A percentile compares a stretch with the other conserved stretches of the same genome.
phyloP scores from a whole-genome alignment of 2,113 vertebrate genomes.

The Pedetes capensis region DNA sequence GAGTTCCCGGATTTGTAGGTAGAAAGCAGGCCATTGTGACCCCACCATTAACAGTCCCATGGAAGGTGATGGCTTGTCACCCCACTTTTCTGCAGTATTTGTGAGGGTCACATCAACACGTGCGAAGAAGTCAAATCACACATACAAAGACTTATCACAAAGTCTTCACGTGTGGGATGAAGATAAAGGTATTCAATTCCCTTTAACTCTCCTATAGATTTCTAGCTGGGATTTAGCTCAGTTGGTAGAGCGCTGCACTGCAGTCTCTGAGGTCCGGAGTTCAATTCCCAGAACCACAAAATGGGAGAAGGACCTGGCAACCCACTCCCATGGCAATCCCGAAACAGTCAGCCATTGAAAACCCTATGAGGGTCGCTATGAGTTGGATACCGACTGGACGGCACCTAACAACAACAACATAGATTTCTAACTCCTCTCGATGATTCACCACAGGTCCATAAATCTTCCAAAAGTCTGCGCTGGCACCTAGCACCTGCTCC shows the following conservation, averaged over 20 bases:
- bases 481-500: not conserved
- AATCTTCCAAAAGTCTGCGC: fast-evolving
- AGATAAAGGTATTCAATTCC: fast-evolving
- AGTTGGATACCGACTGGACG: no score
- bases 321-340: no score
- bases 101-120: fast-evolving
- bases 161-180: not conserved
- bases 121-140: no score
- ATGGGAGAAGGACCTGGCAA: no score
- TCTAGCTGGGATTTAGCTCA: no score
- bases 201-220: fast-evolving
- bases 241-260: no score
- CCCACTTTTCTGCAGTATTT: fast-evolving
- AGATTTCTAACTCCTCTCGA: no score
- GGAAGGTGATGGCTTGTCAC: fast-evolving
- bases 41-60: fast-evolving
- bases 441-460: fast-evolving
- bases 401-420: no score
- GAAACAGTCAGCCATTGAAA: no score
- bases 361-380: no score
- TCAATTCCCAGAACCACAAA: no score
- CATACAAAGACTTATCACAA: fast-evolving
- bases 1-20: not conserved
- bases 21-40: fast-evolving
- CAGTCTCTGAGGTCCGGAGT: no score